Conservation (phyloP, 2,888 invertebrate species). For the Leistus spinibarbis region DNA sequence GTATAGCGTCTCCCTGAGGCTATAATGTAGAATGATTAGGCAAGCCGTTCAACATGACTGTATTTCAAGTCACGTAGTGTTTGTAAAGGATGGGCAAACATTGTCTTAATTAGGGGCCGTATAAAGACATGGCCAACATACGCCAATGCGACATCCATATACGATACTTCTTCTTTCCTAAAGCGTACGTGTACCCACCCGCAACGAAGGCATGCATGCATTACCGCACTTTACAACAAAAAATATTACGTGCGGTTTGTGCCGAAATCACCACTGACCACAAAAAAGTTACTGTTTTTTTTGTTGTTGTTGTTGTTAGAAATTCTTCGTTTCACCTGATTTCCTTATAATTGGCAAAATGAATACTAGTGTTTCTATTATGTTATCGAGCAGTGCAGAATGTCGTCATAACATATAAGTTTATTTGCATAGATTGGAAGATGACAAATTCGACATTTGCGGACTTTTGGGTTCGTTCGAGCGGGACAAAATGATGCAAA, state of each 20-base stretch:
- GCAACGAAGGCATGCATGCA: not conserved
- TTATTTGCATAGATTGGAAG: not conserved
- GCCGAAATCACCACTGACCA: not conserved
- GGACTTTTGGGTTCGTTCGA: not conserved
- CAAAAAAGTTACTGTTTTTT: too few species aligned
- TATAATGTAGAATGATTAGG: constrained; percentile 38
- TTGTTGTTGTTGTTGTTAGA: too few species aligned
- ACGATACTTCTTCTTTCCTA: not conserved
- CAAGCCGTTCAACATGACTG: constrained; percentile 31
- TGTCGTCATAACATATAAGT: not conserved
- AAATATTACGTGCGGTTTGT: not conserved
- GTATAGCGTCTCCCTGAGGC: not conserved
- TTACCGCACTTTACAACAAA: not conserved
- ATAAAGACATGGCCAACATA: constrained; percentile 38
- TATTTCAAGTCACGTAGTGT: constrained; percentile 40
- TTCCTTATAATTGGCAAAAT: too few species aligned
- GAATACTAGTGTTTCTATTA: too few species aligned
- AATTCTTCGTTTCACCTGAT: too few species aligned
- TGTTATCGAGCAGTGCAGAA: not conserved
- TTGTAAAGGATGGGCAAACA: constrained; percentile 36
- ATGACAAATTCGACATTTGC: not conserved
- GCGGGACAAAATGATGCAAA: constrained; percentile 36
- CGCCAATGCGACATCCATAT: constrained; percentile 35
- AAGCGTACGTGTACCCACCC: not conserved
- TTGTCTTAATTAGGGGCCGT: constrained; percentile 38